Base-by-base conservation (phyloP, 2,113 vertebrate species). In the Apaloderma vittatum region DNA sequence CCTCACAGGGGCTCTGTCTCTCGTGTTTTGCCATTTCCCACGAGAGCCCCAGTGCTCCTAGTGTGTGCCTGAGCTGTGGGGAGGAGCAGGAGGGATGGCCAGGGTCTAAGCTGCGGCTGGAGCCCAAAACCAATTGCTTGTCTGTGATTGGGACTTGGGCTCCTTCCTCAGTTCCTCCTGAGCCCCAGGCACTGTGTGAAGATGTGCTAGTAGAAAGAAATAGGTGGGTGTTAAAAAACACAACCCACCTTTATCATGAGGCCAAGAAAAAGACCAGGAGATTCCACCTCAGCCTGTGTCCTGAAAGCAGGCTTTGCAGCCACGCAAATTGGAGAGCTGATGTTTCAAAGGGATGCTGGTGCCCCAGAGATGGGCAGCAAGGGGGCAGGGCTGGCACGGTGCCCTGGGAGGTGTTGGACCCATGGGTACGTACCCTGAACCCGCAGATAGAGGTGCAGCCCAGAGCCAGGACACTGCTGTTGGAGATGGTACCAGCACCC, bases 251-350 rank as follows among this genome's bases (percentile, higher is more conserved):
- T 46, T n/a, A 22, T 29, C 14, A 3, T 27, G 34, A 67, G 24
- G 37, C 12, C 22, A 9, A 58, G 48, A 46, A 62, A 12, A 14
- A 70, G 57, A 51, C 63, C 27, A 34, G 34, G 29, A 21, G 58
- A 24, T 40, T 43, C 61, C 6, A 15, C 19, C n/a, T 36, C 0
- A 0, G 21, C 32, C 74, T 3, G 0, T 75, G 49, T 24, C n/a
- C 58, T 1, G 1, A 32, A 32, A 59, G 7, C 19, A 36, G 46
- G 22, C 54, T 68, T 29, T 18, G 26, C 37, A 49, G 46, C 46
- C 16, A 0, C 49, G 46, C 30, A 37, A 3, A 54, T 3, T 2
- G 5, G 9, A 0, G 1, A 29, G 34, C 6, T 34, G 17, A 7
- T 34, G 29, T 73, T 77, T 51, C 18, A 16, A 48, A 46, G 27